Evolutionary conservation across 30 jellyfish, hydroid and myxozoan genomes (phyloP).

Genomic region (Aurelia coerulea): DNA sequence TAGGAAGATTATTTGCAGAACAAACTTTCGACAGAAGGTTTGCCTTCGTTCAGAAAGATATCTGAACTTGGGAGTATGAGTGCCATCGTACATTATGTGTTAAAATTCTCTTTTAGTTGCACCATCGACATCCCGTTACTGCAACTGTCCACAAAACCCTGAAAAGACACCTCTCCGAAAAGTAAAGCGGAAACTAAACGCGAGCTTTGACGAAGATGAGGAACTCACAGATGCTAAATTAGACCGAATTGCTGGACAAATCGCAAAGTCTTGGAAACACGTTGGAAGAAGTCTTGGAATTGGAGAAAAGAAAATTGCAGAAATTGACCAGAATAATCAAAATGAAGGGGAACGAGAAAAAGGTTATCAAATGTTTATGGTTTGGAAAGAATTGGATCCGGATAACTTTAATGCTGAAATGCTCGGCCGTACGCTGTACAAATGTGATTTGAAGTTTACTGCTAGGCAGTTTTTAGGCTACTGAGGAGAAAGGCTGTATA

Average conservation of each 20-base stretch:
- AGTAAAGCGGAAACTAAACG: constrained; percentile 72
- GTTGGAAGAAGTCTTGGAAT: constrained; percentile 81
- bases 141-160: constrained; percentile 65
- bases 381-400: constrained; percentile 92
- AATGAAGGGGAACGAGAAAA: constrained; percentile 89
- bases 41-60: no score
- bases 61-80: no score
- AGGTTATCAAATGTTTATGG: constrained; percentile 92
- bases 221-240: constrained; percentile 68
- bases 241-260: constrained; percentile 82
- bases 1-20: no score
- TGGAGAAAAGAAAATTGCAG: constrained; percentile 61
- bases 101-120: neutral
- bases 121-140: constrained; percentile 27
- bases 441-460: constrained; percentile 75
- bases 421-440: constrained; percentile 57
- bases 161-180: constrained; percentile 60
- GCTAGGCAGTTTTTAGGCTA: constrained; percentile 67
- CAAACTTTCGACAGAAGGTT: no score
- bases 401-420: constrained; percentile 63
- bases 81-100: no score
- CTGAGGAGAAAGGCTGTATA: neutral
- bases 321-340: constrained; percentile 77
- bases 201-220: constrained; percentile 24
- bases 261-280: constrained; percentile 77